A percentile compares a stretch with the other conserved stretches of the same genome.
phyloP scores from a whole-genome alignment of 2,888 invertebrate genomes.

The Coremacera marginata region DNA sequence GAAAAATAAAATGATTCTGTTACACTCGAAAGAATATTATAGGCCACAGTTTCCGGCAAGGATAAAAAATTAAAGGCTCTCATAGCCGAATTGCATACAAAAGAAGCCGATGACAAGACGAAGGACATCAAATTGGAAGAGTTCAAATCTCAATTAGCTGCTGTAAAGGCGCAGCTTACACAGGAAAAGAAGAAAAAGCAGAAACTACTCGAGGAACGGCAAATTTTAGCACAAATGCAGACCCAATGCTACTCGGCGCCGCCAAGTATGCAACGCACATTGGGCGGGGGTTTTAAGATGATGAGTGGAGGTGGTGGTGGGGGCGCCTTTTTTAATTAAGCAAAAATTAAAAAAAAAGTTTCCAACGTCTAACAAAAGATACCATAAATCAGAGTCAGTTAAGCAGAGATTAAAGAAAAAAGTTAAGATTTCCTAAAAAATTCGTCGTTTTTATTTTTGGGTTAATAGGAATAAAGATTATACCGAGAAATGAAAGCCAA shows the following conservation, averaged over 20 bases:
- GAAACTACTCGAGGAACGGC: constrained; percentile 63
- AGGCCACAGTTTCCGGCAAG: constrained; percentile 63
- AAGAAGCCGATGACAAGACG: constrained; percentile 61
- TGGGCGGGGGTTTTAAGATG: constrained; percentile 63
- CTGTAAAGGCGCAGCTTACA: constrained; percentile 61
- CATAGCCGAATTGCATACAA: constrained; percentile 62
- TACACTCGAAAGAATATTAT: background rate
- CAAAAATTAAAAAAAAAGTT: no score
- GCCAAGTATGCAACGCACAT: constrained; percentile 58
- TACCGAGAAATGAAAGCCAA: no score
- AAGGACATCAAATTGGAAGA: constrained; percentile 60
- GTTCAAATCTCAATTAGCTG: constrained; percentile 58
- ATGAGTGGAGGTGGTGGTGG: background rate
- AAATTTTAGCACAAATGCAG: constrained; percentile 65
- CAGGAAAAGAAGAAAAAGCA: constrained; percentile 65
- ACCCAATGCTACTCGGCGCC: constrained; percentile 67
- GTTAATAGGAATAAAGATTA: no score
- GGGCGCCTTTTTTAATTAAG: background rate
- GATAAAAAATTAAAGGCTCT: constrained; percentile 66
- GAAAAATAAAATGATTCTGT: background rate
- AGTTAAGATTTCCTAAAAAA: no score
- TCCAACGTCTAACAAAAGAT: no score
- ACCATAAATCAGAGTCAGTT: no score
- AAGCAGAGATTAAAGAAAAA: no score
- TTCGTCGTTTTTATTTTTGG: no score